These are phyloP conservation scores for Pygoscelis adeliae DNA, from an alignment of 2,113 vertebrate species.

Conservation along the genomic window DNA sequence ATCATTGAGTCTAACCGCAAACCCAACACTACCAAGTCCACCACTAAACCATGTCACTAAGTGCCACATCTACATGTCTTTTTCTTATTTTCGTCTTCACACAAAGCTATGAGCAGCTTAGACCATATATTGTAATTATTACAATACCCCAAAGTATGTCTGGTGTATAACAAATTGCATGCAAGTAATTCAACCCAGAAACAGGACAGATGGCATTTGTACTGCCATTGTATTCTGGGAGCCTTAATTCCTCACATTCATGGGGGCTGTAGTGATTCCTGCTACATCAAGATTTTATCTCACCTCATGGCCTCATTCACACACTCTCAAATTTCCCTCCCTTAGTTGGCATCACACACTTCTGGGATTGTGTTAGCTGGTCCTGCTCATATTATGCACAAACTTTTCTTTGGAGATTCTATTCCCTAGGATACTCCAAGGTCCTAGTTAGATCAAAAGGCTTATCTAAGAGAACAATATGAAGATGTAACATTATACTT, in stretches of 20 bases:
- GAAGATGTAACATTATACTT: not conserved
- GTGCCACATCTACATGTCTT: not conserved
- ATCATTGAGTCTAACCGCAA: not conserved
- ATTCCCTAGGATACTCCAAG: not conserved
- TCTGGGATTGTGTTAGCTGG: not conserved
- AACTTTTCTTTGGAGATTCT: not conserved
- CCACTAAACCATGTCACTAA: not conserved
- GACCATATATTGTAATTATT: not conserved
- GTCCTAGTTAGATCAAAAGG: not conserved
- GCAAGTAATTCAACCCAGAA: not conserved
- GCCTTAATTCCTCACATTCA: not conserved
- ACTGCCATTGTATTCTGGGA: not conserved
- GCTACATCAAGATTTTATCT: not conserved
- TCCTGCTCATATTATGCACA: not conserved
- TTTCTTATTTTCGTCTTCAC: not conserved
- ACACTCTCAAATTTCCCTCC: not conserved
- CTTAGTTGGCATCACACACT: not conserved
- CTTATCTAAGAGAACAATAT: not conserved
- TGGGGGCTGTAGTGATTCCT: not conserved
- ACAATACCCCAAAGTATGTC: not conserved
- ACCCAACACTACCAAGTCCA: not conserved
- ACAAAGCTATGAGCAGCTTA: not conserved
- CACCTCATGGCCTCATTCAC: not conserved
- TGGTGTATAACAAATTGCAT: not conserved
- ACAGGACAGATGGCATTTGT: not conserved